phyloP scores from a whole-genome alignment of 2,888 invertebrate species.

The Drosophila hamatofila region DNA sequence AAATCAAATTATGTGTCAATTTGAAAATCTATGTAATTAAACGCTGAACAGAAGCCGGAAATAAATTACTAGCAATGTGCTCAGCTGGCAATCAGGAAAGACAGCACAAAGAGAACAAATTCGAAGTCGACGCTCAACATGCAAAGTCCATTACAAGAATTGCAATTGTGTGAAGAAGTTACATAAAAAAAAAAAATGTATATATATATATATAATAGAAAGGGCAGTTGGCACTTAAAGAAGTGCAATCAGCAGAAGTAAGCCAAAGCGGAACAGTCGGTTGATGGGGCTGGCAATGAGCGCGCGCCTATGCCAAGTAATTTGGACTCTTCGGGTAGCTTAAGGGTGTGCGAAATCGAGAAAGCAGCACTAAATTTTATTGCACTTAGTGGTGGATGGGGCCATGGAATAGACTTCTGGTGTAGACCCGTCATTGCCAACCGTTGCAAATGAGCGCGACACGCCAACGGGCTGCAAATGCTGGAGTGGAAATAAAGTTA shows the following conservation, averaged over 20 bases:
- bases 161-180: conserved; percentile 52
- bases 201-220: too few species aligned
- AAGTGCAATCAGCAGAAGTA: conserved; percentile 76
- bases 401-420: not conserved
- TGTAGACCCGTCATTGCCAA: conserved; percentile 23
- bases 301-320: conserved; percentile 34
- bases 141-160: conserved; percentile 75
- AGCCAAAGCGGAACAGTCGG: conserved; percentile 53
- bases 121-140: conserved; percentile 58
- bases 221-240: conserved; percentile 67
- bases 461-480: conserved; percentile 55
- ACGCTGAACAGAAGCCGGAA: conserved; percentile 58
- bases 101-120: conserved; percentile 33
- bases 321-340: conserved; percentile 23
- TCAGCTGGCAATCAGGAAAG: conserved; percentile 46
- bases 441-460: conserved; percentile 72
- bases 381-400: conserved; percentile 33
- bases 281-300: conserved; percentile 29
- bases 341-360: conserved; percentile 73
- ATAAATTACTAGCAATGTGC: conserved; percentile 66
- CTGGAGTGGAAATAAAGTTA: conserved; percentile 67
- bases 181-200: not conserved
- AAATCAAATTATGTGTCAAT: conserved; percentile 37
- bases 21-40: conserved; percentile 50
- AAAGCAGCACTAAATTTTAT: conserved; percentile 75